phyloP scores from a whole-genome alignment of 2,113 vertebrate genomes.

The Nycticebus coucang region DNA sequence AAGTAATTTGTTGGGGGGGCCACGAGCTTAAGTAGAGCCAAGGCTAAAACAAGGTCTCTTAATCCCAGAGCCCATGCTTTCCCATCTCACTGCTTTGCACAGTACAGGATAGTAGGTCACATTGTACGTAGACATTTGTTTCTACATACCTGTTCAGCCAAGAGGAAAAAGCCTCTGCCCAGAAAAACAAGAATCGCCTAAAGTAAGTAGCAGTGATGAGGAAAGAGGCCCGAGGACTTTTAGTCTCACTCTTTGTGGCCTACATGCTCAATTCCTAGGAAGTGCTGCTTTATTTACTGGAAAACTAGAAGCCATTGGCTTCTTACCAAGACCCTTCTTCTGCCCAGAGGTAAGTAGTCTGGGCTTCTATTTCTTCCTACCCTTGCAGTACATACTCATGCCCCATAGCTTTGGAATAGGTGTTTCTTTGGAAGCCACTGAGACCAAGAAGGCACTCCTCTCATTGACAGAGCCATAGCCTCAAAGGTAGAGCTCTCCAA shows the following conservation, averaged over 20 bases:
- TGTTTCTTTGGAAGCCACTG: neutral
- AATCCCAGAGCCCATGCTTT: fast-evolving
- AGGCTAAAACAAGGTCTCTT: neutral
- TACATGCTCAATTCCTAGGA: neutral
- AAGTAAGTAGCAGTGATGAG: neutral
- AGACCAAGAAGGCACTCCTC: neutral
- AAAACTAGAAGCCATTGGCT: neutral
- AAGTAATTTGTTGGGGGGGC: neutral
- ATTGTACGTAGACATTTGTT: neutral
- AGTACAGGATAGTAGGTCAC: neutral
- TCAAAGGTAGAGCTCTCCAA: neutral
- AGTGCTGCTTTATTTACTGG: neutral
- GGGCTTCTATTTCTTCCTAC: neutral
- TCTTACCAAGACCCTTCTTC: neutral
- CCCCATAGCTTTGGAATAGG: neutral
- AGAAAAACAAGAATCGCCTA: neutral
- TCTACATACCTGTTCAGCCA: neutral
- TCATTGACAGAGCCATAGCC: neutral
- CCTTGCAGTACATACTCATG: neutral
- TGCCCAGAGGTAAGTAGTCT: no score
- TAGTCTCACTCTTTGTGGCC: neutral
- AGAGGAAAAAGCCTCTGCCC: neutral
- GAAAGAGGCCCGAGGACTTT: neutral
- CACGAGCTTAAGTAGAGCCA: neutral
- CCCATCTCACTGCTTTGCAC: neutral